A percentile compares a stretch with the other conserved stretches of the same genome.
These are phyloP conservation scores for Pedionomus torquatus DNA, from an alignment of 2,113 vertebrate genomes.

Conservation along the genomic window DNA sequence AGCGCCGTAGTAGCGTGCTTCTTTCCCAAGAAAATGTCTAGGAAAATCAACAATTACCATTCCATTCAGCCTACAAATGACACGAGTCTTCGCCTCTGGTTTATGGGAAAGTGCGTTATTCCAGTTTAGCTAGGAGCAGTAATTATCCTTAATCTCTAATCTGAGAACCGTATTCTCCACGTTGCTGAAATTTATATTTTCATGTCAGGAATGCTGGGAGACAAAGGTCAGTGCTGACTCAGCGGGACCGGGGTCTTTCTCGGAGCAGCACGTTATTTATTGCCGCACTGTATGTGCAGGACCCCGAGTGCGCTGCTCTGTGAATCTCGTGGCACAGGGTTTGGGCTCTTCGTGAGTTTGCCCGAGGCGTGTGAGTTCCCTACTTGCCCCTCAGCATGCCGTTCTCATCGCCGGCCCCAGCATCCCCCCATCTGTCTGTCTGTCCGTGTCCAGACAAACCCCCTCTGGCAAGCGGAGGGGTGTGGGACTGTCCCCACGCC, in stretches of 20 bases:
- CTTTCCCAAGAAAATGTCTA: background rate
- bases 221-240: background rate
- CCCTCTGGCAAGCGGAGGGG: fast-evolving
- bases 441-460: background rate
- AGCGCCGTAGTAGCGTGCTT: background rate
- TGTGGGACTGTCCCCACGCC: fast-evolving
- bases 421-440: fast-evolving
- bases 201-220: background rate
- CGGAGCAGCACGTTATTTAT: background rate
- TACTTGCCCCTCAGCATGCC: fast-evolving
- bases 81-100: background rate
- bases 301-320: background rate
- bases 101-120: conserved; percentile 12
- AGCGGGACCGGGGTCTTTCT: background rate
- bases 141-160: background rate
- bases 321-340: background rate
- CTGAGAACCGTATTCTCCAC: background rate
- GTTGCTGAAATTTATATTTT: background rate
- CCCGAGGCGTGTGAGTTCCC: fast-evolving
- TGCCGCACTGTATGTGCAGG: background rate
- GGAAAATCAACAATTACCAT: background rate
- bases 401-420: fast-evolving
- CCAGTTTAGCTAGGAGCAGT: background rate
- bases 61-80: background rate
- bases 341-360: background rate